Percentiles rank a stretch among this genome's conserved stretches.
These are phyloP conservation scores for Distichodus sexfasciatus DNA, from an alignment of 2,797 vertebrate species.

Conservation along the genomic window DNA sequence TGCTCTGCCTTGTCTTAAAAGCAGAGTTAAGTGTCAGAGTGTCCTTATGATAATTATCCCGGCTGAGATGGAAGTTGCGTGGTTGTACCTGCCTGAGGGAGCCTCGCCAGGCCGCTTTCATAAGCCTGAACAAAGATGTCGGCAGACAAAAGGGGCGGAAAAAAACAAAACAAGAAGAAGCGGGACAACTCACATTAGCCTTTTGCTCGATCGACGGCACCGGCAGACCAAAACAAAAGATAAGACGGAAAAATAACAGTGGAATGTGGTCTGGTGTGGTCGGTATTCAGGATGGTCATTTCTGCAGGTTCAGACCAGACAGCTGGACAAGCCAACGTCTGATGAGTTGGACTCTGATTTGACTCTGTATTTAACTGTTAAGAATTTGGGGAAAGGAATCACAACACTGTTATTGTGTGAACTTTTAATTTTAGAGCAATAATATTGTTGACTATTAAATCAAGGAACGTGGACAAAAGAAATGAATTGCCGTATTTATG, in stretches of 20 bases:
- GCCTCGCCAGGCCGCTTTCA: slow-evolving; percentile 11
- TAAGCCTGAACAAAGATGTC: not conserved
- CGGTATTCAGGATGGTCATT: slow-evolving; percentile 36
- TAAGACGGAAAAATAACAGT: slow-evolving; percentile 60
- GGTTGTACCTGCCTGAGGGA: slow-evolving; percentile 22
- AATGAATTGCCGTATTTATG: no score
- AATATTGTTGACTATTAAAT: no score
- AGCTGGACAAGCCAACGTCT: no score
- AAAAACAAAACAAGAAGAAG: slow-evolving; percentile 39
- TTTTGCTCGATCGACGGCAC: slow-evolving; percentile 52
- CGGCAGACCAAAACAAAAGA: no score
- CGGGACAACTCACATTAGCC: no score
- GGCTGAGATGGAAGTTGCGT: slow-evolving; percentile 63
- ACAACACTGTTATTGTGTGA: no score
- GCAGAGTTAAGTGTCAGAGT: slow-evolving; percentile 65
- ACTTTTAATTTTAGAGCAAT: no score
- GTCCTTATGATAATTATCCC: slow-evolving; percentile 70
- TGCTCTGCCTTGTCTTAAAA: slow-evolving; percentile 30
- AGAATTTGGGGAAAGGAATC: no score
- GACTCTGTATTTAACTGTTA: no score
- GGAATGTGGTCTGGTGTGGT: slow-evolving; percentile 56
- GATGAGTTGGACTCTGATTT: no score
- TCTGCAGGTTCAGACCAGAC: slow-evolving; percentile 23
- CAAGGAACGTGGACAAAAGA: no score
- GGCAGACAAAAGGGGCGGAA: slow-evolving; percentile 54